phyloP scores from a whole-genome alignment of 2,888 invertebrate species.

The Pammene fasciana region DNA sequence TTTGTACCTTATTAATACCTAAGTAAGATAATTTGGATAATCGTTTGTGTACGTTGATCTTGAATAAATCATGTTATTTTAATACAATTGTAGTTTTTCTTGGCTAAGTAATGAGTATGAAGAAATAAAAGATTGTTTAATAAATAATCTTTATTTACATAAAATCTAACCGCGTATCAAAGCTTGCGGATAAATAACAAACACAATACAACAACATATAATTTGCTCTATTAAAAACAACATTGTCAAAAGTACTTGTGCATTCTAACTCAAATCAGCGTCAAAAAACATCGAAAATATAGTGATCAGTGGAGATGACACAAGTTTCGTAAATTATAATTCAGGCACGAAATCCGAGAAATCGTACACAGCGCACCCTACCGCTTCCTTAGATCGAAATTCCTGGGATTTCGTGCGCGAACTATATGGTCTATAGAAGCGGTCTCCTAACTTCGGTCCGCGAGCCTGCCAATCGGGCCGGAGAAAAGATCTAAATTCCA shows the following conservation, averaged over 20 bases:
- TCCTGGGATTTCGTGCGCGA: too few relatives aligned
- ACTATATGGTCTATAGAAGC: background rate
- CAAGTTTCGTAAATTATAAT: too few relatives aligned
- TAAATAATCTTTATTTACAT: conserved; percentile 72
- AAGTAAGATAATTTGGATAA: too few relatives aligned
- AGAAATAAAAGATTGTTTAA: conserved; percentile 47
- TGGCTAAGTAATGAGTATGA: background rate
- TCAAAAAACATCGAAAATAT: conserved; percentile 17
- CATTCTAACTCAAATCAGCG: conserved; percentile 13
- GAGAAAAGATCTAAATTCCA: too few relatives aligned
- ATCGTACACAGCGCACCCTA: too few relatives aligned
- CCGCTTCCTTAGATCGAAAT: too few relatives aligned
- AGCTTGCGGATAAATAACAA: conserved; percentile 58
- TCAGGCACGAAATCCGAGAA: too few relatives aligned
- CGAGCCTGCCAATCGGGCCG: too few relatives aligned
- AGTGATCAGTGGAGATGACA: background rate
- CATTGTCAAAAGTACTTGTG: conserved; percentile 35
- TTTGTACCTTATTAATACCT: conserved; percentile 47
- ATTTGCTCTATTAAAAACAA: conserved; percentile 21
- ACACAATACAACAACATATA: conserved; percentile 40
- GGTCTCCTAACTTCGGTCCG: too few relatives aligned
- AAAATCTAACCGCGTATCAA: conserved; percentile 60
- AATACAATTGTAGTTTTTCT: conserved; percentile 8
- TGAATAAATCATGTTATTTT: conserved; percentile 30
- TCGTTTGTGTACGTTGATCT: conserved; percentile 29